These are phyloP conservation scores for Spondyliosoma cantharus DNA, from an alignment of 2,797 vertebrate genomes.

Conservation along the genomic window DNA sequence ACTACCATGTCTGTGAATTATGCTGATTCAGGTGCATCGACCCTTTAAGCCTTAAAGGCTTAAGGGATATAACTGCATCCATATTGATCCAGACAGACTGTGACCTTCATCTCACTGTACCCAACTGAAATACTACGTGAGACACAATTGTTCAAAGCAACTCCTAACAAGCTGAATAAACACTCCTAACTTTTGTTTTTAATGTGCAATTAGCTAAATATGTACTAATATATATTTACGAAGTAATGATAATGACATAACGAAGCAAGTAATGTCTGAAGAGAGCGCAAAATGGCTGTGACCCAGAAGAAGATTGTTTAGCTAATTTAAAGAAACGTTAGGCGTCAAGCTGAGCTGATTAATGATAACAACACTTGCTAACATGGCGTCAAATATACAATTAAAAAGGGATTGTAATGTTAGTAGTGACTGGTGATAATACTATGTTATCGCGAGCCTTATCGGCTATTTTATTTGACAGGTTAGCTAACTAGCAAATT, in stretches of 20 bases:
- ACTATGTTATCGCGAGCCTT: too few species aligned
- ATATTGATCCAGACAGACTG: slow-evolving; percentile 19
- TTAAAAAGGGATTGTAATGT: neutral
- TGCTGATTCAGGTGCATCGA: neutral
- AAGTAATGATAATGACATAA: neutral
- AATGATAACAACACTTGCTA: neutral
- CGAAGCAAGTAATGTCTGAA: neutral
- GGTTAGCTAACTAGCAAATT: neutral
- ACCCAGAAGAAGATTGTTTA: neutral
- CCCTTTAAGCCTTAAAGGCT: too few species aligned
- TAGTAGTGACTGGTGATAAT: too few species aligned
- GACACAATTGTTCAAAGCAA: neutral
- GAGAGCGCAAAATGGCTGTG: neutral
- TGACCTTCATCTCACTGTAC: slow-evolving; percentile 12
- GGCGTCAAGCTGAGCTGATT: neutral
- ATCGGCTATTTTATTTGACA: neutral
- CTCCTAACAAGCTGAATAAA: neutral
- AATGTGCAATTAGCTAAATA: neutral
- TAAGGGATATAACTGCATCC: neutral
- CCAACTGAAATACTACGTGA: neutral
- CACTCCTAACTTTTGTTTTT: neutral
- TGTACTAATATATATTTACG: neutral
- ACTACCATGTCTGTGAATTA: neutral
- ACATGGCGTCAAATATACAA: neutral
- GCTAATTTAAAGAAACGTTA: neutral